Percentiles rank a stretch among this genome's conserved stretches.
phyloP scores from a whole-genome alignment of 92 coral and sea anemone species.

The Siderastrea siderea region DNA sequence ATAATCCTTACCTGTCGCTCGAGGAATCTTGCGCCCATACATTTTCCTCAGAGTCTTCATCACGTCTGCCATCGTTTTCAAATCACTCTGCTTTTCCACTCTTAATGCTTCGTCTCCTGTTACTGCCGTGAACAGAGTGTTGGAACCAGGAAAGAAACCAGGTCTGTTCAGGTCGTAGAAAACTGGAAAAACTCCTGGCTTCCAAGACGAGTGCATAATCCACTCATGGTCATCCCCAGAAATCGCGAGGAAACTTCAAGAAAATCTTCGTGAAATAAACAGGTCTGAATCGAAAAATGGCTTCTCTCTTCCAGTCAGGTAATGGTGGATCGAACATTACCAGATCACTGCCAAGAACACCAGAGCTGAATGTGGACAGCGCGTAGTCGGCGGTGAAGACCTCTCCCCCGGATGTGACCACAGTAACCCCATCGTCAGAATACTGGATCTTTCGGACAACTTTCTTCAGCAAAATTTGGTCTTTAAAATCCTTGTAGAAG shows the following conservation, averaged over 20 bases:
- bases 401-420: conserved; percentile 14
- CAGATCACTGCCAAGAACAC: conserved; percentile 14
- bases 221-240: conserved; percentile 28
- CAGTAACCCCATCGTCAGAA: neutral
- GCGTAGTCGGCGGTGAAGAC: conserved; percentile 34
- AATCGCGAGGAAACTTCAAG: conserved; percentile 16
- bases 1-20: neutral
- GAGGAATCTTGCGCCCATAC: conserved; percentile 25
- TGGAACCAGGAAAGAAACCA: conserved; percentile 6
- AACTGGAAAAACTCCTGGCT: neutral
- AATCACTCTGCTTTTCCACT: conserved; percentile 16
- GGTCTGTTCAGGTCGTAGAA: conserved; percentile 3
- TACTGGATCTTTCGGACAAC: conserved; percentile 7
- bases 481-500: neutral
- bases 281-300: conserved; percentile 21
- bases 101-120: conserved; percentile 15
- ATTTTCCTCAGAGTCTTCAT: conserved; percentile 17
- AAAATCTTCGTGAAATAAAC: conserved; percentile 27
- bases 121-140: neutral
- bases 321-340: conserved; percentile 23
- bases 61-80: conserved; percentile 26
- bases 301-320: conserved; percentile 44
- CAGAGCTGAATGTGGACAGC: conserved; percentile 29
- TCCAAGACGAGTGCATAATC: neutral
- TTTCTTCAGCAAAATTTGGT: conserved; percentile 28